Evolutionary conservation across 2,888 invertebrate genomes (phyloP), one percentile per base, ranked within the genome.

Genomic region (Syrista parreyssii): DNA sequence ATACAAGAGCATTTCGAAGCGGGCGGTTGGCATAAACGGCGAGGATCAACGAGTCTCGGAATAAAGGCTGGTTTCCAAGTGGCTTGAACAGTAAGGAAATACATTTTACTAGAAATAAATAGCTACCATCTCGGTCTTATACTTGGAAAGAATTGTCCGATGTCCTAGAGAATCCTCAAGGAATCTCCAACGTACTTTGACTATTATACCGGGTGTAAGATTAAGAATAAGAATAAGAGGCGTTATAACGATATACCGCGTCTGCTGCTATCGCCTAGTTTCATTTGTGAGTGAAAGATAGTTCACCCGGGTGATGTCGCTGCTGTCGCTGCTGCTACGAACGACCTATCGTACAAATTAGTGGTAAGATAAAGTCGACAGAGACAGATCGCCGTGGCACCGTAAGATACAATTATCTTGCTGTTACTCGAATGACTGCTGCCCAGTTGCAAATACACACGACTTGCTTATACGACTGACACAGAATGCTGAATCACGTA

Each of bases 321-420:
- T 72, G 31, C 71, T 12, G 73, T 68, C 69, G 75, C 73, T 78
- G 75, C 35, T 76, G 68, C 73, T 34, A 68, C 73, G 76, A 71
- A 75, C 76, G 68, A 23, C 72, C 84, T 85, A 86, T 87, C 86
- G 89, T 87, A 89, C 89, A 90, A 90, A 90, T 91, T 90, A 89
- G 89, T 85, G 83, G 82, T 79, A 82, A 85, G 90, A 90, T 91
- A 90, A 90, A 86, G 84, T 84, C 88, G 91, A 90, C 90, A 89
- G 89, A 89, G 90, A 91, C 86, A 85, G 87, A 91, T 90, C 86
- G 89, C 77, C 74, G 73, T 75, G 76, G 81, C 83, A 80, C 82
- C 79, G 81, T 81, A 79, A 84, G 88, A 87, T 87, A 89, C 88
- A 89, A 90, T 89, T 90, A 88, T 87, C 84, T 82, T 68, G 55